Evolutionary conservation across 1,140 invertebrate species (phyloP), one percentile per base, ranked within the genome.

Genomic region (Lamellibrachia luymesi): DNA sequence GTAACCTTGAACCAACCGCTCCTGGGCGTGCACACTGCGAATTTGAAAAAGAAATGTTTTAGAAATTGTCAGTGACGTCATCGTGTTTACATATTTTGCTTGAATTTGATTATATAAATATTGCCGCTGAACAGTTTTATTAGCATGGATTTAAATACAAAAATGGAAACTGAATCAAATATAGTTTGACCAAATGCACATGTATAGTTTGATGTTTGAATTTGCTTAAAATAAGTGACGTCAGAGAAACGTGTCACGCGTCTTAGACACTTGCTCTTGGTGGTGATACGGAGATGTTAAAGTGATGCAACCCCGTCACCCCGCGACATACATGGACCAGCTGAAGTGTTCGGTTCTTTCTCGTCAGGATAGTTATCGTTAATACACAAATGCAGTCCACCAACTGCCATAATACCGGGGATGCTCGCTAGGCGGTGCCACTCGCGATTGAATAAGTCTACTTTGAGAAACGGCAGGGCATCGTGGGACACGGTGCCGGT

Each of bases 401-500:
- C 50, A 51, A 25, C 27, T 17, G 80, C 90, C 93, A 93, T 93
- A 4, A n/a, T 25, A n/a, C 91, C 93, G 27, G 93, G 93, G 10
- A 93, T 10, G 51, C 89, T 51, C 4, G 93, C 80, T 8, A 93
- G 90, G 50, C 93, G 80, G 27, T 10, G 90, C 93, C 93, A 93
- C 50, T 22, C 50, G 89, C 56, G 90, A 27, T 90, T 56, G 27
- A 56, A 17, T 27, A 93, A 80, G 50, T 93, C 90, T 5, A 93
- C 38, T 51, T 52, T 38, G 90, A 51, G 91, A 90, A 93, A 93
- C 5, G 93, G 90, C 89, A 93, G 93, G 22, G 92, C 92, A n/a
- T 5, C 38, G 7, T 7, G 52, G 25, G 8, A n/a, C 22, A 91
- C 10, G 4, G 13, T 17, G 50, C 27, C 50, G 92, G 50, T 92